Percentiles rank a stretch among this genome's conserved stretches.
Conservation (phyloP, 2,888 invertebrate species). For the Peribatodes rhomboidaria region DNA sequence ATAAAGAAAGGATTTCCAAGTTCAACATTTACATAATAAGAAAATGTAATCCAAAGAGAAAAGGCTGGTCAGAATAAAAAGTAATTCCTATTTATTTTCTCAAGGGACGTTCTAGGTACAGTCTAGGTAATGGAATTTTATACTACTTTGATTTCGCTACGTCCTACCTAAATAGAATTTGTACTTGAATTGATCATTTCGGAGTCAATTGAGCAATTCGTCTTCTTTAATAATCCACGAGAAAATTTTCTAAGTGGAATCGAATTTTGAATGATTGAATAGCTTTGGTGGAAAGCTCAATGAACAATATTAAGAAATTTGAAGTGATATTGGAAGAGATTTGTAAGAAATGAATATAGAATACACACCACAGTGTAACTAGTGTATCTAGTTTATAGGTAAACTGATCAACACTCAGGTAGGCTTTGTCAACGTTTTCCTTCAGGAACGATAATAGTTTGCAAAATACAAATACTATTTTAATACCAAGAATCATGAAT, state of each 20-base stretch:
- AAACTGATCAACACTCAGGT: no score
- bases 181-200: slow-evolving; percentile 31
- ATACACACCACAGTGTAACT: no score
- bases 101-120: slow-evolving; percentile 28
- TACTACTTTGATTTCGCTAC: slow-evolving; percentile 39
- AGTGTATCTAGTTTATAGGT: no score
- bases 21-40: slow-evolving; percentile 33
- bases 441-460: no score
- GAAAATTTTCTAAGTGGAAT: slow-evolving; percentile 4
- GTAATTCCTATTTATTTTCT: slow-evolving; percentile 40
- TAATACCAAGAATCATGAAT: no score
- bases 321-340: no score
- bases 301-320: background rate
- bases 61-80: slow-evolving; percentile 35
- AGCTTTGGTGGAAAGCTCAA: background rate
- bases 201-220: slow-evolving; percentile 26
- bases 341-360: no score
- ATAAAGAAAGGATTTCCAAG: slow-evolving; percentile 11
- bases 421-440: no score
- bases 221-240: slow-evolving; percentile 20
- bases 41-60: slow-evolving; percentile 37
- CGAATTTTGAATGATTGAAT: slow-evolving; percentile 4
- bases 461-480: no score
- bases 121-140: slow-evolving; percentile 47
- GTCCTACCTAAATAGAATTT: slow-evolving; percentile 32